phyloP scores from a whole-genome alignment of 2,113 vertebrate genomes.

The Heteronetta atricapilla region DNA sequence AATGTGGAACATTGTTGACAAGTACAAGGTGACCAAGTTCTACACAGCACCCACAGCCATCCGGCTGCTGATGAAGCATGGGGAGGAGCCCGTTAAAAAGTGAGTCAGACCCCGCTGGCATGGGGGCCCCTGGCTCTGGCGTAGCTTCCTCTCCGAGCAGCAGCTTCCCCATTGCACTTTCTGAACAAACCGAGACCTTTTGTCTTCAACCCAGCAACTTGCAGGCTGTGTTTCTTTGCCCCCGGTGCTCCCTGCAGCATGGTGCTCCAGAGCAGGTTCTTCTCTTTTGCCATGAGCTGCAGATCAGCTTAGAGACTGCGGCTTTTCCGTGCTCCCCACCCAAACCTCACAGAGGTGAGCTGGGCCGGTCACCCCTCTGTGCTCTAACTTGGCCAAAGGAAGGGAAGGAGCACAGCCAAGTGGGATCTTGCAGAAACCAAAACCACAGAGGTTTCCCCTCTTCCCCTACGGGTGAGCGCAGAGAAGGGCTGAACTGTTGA shows the following conservation, averaged over 20 bases:
- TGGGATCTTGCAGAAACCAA: not conserved
- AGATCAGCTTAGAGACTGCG: not conserved
- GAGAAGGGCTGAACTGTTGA: not conserved
- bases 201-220: not conserved
- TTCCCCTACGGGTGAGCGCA: not conserved
- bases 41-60: constrained; percentile 98
- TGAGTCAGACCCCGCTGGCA: constrained; percentile 55
- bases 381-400: not conserved
- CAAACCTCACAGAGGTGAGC: not conserved
- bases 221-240: not conserved
- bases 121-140: not conserved
- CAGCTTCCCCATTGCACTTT: not conserved
- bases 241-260: not conserved
- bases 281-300: not conserved
- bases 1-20: constrained; percentile 93
- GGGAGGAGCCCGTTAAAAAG: constrained; percentile 92
- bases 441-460: not conserved
- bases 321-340: not conserved
- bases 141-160: not conserved
- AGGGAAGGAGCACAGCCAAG: not conserved
- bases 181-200: not conserved
- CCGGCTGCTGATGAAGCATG: constrained; percentile 94
- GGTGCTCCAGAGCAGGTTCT: not conserved
- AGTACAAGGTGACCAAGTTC: constrained; percentile 95
- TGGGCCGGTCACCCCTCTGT: not conserved